Evolutionary conservation across 2,113 vertebrate species (phyloP).

Genomic region (Elgaria multicarinata): DNA sequence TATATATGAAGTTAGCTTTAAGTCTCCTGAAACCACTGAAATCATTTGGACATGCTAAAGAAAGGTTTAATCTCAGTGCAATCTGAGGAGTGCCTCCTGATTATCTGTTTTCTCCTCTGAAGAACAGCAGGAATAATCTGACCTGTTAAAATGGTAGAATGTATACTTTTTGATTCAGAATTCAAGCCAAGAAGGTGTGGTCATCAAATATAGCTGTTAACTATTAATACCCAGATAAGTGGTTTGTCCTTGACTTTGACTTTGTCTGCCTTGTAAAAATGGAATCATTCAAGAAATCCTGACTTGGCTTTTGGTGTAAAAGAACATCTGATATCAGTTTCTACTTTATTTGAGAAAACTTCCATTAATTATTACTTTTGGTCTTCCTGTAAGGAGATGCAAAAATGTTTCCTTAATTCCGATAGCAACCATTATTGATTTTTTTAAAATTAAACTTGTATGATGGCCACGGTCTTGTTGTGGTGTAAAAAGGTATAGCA

Average conservation of each 20-base stretch:
- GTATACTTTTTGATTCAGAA: conserved; percentile 52
- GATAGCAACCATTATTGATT: neutral
- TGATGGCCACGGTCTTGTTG: neutral
- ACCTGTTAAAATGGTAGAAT: conserved; percentile 12
- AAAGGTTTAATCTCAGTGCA: conserved; percentile 7
- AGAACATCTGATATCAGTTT: conserved; percentile 33
- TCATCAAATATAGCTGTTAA: conserved; percentile 26
- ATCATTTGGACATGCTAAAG: conserved; percentile 11
- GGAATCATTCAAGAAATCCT: neutral
- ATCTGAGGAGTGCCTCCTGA: neutral
- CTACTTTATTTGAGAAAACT: conserved; percentile 31
- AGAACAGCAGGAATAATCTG: neutral
- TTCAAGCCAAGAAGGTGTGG: conserved; percentile 32
- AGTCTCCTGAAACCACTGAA: conserved; percentile 5
- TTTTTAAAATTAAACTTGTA: conserved; percentile 19
- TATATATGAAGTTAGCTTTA: conserved; percentile 41
- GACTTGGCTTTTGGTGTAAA: conserved; percentile 15
- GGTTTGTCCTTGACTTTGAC: conserved; percentile 12
- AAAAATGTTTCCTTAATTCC: neutral
- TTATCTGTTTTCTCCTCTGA: neutral
- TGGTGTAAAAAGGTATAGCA: neutral
- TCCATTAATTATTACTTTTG: conserved; percentile 32
- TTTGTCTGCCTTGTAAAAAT: conserved; percentile 7
- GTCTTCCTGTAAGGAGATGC: neutral
- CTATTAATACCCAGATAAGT: neutral